phyloP scores from a whole-genome alignment of 2,113 vertebrate species.

The Felis chaus region DNA sequence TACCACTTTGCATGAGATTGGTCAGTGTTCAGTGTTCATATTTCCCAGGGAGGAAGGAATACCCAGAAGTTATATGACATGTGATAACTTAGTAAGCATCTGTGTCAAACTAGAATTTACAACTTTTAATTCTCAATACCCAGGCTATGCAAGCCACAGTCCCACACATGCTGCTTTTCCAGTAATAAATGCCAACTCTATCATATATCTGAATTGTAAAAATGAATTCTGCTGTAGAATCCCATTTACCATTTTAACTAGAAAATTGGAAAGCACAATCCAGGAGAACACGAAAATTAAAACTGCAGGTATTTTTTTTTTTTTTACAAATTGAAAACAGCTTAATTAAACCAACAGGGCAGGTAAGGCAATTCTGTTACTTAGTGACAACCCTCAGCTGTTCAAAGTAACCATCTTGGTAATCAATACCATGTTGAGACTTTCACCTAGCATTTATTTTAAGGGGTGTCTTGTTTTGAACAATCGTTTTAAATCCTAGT shows the following conservation, averaged over 20 bases:
- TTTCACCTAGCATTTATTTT: conserved; percentile 85
- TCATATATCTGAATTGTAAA: neutral
- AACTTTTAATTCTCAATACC: conserved; percentile 21
- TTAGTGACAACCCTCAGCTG: neutral
- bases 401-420: conserved; percentile 62
- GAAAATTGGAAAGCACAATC: conserved; percentile 34
- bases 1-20: neutral
- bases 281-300: conserved; percentile 65
- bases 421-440: conserved; percentile 76
- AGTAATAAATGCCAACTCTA: neutral
- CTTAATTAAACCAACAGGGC: conserved; percentile 55
- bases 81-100: neutral
- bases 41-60: neutral
- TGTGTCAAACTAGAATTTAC: conserved; percentile 25
- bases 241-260: neutral
- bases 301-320: conserved; percentile 65
- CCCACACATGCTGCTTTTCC: neutral
- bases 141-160: neutral
- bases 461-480: conserved; percentile 85
- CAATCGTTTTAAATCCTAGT: conserved; percentile 86
- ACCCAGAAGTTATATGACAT: neutral
- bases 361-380: conserved; percentile 50
- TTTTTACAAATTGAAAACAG: conserved; percentile 54
- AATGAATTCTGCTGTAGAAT: conserved; percentile 24
- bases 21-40: neutral